Evolutionary conservation across 2,888 invertebrate species (phyloP).

Genomic region (Tipula lateralis): DNA sequence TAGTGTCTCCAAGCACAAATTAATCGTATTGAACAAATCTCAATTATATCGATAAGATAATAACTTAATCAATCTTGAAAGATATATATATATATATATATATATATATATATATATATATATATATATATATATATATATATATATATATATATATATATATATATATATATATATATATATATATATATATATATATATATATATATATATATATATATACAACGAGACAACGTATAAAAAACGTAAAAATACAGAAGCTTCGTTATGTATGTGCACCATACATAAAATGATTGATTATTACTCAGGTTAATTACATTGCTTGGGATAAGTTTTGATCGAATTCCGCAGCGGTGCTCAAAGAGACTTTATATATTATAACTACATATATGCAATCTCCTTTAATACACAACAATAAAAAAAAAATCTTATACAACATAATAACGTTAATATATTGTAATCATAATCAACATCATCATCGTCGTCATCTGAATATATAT

Average conservation of each 20-base stretch:
- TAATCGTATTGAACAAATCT: not conserved
- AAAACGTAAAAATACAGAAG: not conserved
- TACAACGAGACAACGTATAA: not conserved
- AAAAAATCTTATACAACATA: not conserved
- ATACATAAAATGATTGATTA: not conserved
- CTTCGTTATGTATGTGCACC: not conserved
- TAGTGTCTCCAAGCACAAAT: not conserved
- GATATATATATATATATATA: not conserved
- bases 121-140: not conserved
- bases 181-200: not conserved
- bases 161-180: not conserved
- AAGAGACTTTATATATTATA: not conserved
- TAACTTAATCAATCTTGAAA: not conserved
- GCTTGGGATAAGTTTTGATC: not conserved
- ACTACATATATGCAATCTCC: not conserved
- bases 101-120: not conserved
- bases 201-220: not conserved
- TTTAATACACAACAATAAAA: not conserved
- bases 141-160: not conserved
- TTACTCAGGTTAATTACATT: not conserved
- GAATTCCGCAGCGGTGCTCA: not conserved
- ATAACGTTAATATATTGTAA: not conserved
- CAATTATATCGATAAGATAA: not conserved
- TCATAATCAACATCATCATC: not conserved
- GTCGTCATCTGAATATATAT: not conserved